Evolutionary conservation across 2,797 vertebrate species (phyloP).

Genomic region (Propithecus deckenii): DNA sequence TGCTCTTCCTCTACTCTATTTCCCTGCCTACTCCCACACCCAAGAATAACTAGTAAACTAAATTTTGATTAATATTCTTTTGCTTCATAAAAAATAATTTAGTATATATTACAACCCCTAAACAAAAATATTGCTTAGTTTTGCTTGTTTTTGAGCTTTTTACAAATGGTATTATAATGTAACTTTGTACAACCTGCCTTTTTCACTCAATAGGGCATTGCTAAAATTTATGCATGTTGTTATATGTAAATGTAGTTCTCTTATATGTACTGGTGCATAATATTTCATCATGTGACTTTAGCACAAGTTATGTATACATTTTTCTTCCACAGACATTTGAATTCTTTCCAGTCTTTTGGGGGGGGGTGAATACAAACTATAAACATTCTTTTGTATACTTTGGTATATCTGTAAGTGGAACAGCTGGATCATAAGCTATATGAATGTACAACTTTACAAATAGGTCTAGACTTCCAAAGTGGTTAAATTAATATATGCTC

Average conservation of each 20-base stretch:
- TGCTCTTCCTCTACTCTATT: neutral
- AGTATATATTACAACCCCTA: neutral
- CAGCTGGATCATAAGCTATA: neutral
- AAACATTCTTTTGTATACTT: constrained; percentile 1
- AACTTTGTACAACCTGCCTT: neutral
- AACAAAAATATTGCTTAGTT: neutral
- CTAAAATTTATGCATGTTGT: neutral
- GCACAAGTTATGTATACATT: neutral
- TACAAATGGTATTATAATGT: neutral
- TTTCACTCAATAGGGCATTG: neutral
- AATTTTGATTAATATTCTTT: neutral
- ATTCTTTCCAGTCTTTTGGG: neutral
- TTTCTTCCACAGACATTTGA: constrained; percentile 41
- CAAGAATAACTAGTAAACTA: neutral
- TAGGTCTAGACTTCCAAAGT: neutral
- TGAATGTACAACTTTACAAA: neutral
- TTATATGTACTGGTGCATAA: neutral
- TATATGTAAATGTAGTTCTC: neutral
- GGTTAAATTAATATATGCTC: neutral
- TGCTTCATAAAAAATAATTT: neutral
- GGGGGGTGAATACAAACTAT: neutral
- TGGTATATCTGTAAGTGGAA: constrained; percentile 3
- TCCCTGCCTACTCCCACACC: neutral
- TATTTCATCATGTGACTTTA: neutral
- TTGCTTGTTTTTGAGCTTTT: neutral